phyloP scores from a whole-genome alignment of 2,113 vertebrate species.

The Bubalus kerabau region DNA sequence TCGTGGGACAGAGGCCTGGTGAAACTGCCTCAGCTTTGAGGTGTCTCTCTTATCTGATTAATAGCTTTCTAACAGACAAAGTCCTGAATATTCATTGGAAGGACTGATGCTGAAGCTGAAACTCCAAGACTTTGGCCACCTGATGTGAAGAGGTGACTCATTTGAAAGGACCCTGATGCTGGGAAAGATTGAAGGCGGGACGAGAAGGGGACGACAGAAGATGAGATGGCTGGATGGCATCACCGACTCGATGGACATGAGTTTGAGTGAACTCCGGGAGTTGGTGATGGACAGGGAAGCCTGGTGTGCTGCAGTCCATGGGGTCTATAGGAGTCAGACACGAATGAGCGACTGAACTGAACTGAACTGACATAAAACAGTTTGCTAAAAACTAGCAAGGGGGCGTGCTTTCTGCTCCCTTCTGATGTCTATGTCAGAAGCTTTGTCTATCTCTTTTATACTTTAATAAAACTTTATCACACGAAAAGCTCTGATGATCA shows the following conservation, averaged over 20 bases:
- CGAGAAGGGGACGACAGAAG: neutral
- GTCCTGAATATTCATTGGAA: neutral
- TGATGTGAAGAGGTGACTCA: neutral
- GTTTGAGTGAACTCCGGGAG: neutral
- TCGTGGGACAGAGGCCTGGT: neutral
- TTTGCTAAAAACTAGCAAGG: neutral
- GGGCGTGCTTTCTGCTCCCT: neutral
- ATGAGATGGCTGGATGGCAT: neutral
- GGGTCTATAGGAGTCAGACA: rapidly evolving
- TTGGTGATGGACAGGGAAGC: neutral
- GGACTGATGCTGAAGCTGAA: neutral
- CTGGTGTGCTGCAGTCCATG: neutral
- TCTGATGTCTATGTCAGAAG: neutral
- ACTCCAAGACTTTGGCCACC: neutral
- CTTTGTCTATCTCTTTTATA: neutral
- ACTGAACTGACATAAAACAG: neutral
- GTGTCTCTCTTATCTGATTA: neutral
- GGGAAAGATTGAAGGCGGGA: neutral
- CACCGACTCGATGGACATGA: neutral
- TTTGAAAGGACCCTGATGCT: neutral
- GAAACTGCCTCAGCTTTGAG: neutral
- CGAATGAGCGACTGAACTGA: rapidly evolving
- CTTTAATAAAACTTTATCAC: neutral
- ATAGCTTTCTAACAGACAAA: neutral
- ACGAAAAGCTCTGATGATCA: neutral